Evolutionary conservation across 2,797 vertebrate species (phyloP).

Genomic region (Hapalemur alaotrensis): DNA sequence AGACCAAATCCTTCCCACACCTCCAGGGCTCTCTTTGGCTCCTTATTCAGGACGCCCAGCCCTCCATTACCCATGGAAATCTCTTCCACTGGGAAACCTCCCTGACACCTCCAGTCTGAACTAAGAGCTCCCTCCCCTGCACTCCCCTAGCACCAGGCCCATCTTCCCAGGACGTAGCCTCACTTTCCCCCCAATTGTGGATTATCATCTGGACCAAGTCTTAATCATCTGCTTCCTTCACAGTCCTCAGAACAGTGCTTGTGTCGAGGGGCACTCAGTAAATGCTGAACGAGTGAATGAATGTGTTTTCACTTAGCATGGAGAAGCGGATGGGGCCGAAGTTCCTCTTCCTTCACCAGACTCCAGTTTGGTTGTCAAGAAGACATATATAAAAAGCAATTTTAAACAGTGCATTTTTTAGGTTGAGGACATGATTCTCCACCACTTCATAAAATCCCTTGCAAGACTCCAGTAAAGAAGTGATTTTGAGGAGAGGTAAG

Average conservation of each 20-base stretch:
- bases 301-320: background rate
- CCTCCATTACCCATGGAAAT: background rate
- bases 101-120: background rate
- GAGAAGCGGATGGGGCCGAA: background rate
- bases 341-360: background rate
- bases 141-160: fast-evolving
- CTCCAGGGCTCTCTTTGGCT: background rate
- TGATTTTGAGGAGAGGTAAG: background rate
- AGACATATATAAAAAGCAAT: background rate
- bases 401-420: slow-evolving; percentile 23
- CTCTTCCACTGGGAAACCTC: background rate
- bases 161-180: background rate
- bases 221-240: background rate
- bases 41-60: background rate
- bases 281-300: background rate
- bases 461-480: background rate
- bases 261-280: fast-evolving
- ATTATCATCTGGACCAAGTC: background rate
- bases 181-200: background rate
- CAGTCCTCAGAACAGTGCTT: background rate
- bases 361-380: background rate
- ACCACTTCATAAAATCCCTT: background rate
- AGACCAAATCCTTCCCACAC: background rate
- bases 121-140: background rate
- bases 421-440: background rate